Percentiles rank a stretch among this genome's conserved stretches.
Evolutionary conservation across 2,797 vertebrate species (phyloP).

Genomic region (Acanthis flammea): DNA sequence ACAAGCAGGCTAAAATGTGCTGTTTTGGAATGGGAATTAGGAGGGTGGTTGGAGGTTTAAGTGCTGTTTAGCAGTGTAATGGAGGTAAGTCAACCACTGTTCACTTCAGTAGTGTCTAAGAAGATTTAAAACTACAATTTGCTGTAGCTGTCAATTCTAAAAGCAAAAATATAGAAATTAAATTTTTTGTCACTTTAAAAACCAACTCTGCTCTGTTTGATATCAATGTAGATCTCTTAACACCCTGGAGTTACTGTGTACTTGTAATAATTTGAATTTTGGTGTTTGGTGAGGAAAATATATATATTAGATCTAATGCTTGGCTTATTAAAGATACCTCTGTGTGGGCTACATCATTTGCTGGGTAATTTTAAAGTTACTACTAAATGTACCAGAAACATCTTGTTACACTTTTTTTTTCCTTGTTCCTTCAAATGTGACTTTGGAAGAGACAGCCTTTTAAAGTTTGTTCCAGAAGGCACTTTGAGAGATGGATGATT

Average conservation of each 20-base stretch:
- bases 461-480: slow-evolving; percentile 41
- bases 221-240: not conserved
- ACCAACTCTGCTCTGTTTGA: not conserved
- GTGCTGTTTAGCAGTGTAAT: not conserved
- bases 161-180: not conserved
- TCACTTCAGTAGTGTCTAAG: not conserved
- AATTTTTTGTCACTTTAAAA: not conserved
- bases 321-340: not conserved
- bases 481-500: slow-evolving; percentile 37
- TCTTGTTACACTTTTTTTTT: not conserved
- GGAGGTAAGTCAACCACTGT: not conserved
- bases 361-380: not conserved
- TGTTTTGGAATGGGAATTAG: not conserved
- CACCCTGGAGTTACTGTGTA: not conserved
- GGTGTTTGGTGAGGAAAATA: not conserved
- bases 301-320: not conserved
- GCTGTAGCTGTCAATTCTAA: not conserved
- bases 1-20: not conserved
- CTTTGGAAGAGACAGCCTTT: slow-evolving; percentile 24
- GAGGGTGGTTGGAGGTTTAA: not conserved
- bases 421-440: not conserved
- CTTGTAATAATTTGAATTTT: not conserved
- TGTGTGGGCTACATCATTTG: not conserved
- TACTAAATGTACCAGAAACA: not conserved
- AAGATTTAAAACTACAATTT: not conserved